A percentile compares a stretch with the other conserved stretches of the same genome.
Evolutionary conservation across 2,888 invertebrate species (phyloP).

Genomic region (Andrena praecox): DNA sequence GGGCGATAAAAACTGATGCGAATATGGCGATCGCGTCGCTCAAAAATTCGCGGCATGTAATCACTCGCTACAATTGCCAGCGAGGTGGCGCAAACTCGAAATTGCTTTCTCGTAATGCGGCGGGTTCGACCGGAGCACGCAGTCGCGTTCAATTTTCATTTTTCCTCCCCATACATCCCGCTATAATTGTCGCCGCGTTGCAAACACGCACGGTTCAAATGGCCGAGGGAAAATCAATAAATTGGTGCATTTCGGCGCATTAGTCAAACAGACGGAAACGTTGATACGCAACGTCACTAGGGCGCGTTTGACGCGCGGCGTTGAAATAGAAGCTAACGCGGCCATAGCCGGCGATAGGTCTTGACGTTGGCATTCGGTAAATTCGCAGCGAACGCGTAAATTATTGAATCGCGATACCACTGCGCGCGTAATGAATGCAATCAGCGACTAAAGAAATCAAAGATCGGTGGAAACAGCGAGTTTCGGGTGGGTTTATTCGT

Average conservation of each 20-base stretch:
- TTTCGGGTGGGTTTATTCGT: background rate
- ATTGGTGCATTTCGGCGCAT: conserved; percentile 38
- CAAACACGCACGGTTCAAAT: conserved; percentile 26
- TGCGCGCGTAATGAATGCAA: background rate
- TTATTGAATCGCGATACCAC: background rate
- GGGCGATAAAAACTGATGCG: conserved; percentile 56
- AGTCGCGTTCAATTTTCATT: background rate
- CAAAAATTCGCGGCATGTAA: no score
- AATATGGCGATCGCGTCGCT: background rate
- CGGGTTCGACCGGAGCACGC: background rate
- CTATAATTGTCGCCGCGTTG: conserved; percentile 31
- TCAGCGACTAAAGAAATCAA: background rate
- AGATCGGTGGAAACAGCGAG: background rate
- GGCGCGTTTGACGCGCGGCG: background rate
- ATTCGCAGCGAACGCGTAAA: background rate
- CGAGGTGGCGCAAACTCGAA: background rate
- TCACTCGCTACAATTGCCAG: background rate
- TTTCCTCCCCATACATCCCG: background rate
- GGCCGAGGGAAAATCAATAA: conserved; percentile 44
- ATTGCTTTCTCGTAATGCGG: background rate
- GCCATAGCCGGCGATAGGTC: background rate
- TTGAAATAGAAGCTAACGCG: background rate
- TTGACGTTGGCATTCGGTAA: background rate
- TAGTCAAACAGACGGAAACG: conserved; percentile 32
- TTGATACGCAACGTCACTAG: conserved; percentile 22